Base-by-base conservation (phyloP, 35 echinoderm and acorn worm species). In the Heliocidaris erythrogramma region DNA sequence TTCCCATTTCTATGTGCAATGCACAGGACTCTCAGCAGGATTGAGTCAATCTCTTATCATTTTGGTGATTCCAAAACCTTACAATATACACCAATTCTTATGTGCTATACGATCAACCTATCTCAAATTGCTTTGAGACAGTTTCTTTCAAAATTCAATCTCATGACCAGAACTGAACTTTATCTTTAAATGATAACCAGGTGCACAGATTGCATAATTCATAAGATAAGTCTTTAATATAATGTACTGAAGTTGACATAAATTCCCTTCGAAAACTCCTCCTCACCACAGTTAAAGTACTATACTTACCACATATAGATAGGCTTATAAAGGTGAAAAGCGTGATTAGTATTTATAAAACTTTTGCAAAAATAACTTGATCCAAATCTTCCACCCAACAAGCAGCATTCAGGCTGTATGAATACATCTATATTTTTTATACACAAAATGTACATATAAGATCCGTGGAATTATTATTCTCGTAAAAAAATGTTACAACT, bases 361-460 rank as follows among this genome's bases (percentile, higher is more conserved):
- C 65, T 78, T 78, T 27, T n/a, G 27, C 21, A 78, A 78, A 78
- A 21, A 78, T 78, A 78, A 78, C 27, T 18, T 78, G 65, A 78
- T 78, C 18, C 21, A 21, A 27, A 27, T 78, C 27, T 78, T 78
- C 65, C 61, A 21, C 65, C 18, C 21, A 4, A 27, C 7, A 21
- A 78, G 65, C 65, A 78, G 27, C 27, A 21, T n/a, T 4, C 65
- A 78, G 21, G 21, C 35, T 3, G 3, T 42, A 78, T 78, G 65
- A 78, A 78, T 78, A 78, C 65, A 78, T 78, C 65, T 78, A 27
- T 78, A 78, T 78, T 78, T 78, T 78, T 78, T 78, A 78, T 78
- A 78, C 65, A 78, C 65, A 78, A 78, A 78, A 78, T 78, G 65
- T 78, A 78, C 65, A 78, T 78, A 78, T 78, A 78, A 78, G 65